Conservation (phyloP, 2,888 invertebrate species). For the Cremastinae sp. region DNA sequence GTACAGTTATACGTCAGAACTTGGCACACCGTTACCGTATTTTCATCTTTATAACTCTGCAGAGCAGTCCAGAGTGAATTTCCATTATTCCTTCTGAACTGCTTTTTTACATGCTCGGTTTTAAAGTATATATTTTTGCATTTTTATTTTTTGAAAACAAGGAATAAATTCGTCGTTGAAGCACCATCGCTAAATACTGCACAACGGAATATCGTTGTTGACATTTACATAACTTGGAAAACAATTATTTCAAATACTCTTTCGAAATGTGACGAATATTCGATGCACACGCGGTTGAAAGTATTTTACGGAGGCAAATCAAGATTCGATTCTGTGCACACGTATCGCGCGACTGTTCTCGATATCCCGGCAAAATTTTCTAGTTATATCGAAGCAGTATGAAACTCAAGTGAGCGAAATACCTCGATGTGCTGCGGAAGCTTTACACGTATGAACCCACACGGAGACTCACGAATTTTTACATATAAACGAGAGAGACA, state of each 20-base stretch:
- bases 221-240: too few species aligned
- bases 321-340: too few species aligned
- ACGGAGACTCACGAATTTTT: background rate
- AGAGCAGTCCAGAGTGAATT: background rate
- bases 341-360: background rate
- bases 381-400: constrained; percentile 4
- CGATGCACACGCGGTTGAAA: too few species aligned
- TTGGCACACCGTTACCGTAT: background rate
- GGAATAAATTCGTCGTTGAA: too few species aligned
- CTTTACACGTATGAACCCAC: background rate
- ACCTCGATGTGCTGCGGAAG: constrained; percentile 35
- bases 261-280: too few species aligned
- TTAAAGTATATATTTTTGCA: too few species aligned
- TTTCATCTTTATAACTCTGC: constrained; percentile 1
- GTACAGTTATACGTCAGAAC: background rate
- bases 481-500: constrained; percentile 1
- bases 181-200: too few species aligned
- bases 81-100: background rate
- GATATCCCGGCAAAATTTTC: background rate
- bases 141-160: too few species aligned
- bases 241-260: too few species aligned
- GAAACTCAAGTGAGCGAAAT: constrained; percentile 48
- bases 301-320: too few species aligned
- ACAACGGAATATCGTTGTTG: too few species aligned
- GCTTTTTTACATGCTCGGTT: background rate